Conservation (phyloP, 30 jellyfish, hydroid and myxozoan genomes). For the Hydra vulgaris region DNA sequence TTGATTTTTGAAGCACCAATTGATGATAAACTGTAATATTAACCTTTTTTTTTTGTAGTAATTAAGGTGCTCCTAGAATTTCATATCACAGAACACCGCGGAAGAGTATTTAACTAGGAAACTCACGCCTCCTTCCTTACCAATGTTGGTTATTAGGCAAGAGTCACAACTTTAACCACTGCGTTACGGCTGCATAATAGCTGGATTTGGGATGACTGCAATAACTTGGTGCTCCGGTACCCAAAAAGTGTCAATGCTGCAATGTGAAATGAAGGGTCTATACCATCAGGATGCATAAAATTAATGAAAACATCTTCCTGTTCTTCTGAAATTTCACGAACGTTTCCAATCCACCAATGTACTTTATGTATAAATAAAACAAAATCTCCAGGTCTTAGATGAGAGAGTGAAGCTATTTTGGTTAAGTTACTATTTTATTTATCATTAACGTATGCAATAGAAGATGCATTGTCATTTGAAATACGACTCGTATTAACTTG, state of each 20-base stretch:
- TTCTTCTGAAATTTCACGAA: background rate
- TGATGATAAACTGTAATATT: no score
- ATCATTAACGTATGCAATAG: background rate
- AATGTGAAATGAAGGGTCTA: background rate
- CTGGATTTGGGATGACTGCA: background rate
- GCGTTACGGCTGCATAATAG: no score
- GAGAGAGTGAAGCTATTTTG: background rate
- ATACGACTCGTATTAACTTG: background rate
- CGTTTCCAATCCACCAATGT: background rate
- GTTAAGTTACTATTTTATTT: background rate
- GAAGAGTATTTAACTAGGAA: no score
- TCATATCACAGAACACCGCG: no score
- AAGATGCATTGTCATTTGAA: background rate
- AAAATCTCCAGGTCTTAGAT: background rate
- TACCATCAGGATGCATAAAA: background rate
- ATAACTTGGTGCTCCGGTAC: background rate
- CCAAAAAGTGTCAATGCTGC: background rate
- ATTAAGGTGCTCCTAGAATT: no score
- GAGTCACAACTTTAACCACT: no score
- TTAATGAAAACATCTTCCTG: background rate
- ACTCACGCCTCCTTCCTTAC: no score
- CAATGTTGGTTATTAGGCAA: no score
- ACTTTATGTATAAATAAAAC: background rate
- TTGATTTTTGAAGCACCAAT: no score
- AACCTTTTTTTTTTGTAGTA: no score